Percentiles rank a stretch among this genome's conserved stretches.
phyloP scores from a whole-genome alignment of 2,113 vertebrate genomes.

The Gobiocypris rarus region DNA sequence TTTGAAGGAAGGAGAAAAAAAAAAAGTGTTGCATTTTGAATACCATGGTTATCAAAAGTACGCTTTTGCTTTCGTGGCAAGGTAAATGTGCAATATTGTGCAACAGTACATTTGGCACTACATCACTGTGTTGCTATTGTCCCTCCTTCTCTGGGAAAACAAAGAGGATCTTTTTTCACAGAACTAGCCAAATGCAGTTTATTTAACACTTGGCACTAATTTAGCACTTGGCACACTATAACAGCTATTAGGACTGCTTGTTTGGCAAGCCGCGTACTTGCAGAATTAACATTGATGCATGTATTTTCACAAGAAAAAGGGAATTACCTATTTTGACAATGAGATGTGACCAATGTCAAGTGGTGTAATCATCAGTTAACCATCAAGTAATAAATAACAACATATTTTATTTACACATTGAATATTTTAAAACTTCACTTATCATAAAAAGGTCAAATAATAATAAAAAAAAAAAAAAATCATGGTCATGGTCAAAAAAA shows the following conservation, averaged over 20 bases:
- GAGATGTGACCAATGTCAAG: background rate
- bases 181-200: conserved; percentile 18
- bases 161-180: conserved; percentile 15
- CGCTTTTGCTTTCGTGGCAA: conserved; percentile 40
- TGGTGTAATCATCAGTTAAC: background rate
- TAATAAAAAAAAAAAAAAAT: no score
- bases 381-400: no score
- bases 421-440: no score
- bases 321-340: background rate
- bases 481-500: no score
- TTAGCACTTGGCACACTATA: conserved; percentile 22
- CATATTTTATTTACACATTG: no score
- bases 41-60: conserved; percentile 27
- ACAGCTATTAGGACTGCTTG: conserved; percentile 23
- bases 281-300: background rate
- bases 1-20: conserved; percentile 5
- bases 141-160: conserved; percentile 1
- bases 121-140: conserved; percentile 6
- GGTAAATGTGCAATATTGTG: conserved; percentile 8
- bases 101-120: background rate
- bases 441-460: no score
- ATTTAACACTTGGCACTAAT: conserved; percentile 37
- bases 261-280: conserved; percentile 25
- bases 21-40: conserved; percentile 35
- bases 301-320: background rate